Conservation (phyloP, 2,113 vertebrate species). For the Laticauda colubrina region DNA sequence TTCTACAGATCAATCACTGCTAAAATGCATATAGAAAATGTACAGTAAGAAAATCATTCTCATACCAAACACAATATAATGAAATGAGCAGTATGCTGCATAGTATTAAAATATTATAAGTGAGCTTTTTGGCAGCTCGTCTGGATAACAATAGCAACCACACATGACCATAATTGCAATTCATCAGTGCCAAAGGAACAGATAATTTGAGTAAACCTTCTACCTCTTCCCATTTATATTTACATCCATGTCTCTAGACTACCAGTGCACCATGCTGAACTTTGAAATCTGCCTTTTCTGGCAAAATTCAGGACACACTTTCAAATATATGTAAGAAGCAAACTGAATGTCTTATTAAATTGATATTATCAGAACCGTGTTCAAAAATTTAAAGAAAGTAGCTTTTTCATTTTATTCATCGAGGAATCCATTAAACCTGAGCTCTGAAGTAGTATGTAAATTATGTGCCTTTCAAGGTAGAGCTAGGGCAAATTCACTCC, state of each 20-base stretch:
- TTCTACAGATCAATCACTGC: slow-evolving; percentile 37
- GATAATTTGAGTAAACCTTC: background rate
- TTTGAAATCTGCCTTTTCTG: slow-evolving; percentile 62
- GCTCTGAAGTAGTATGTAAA: slow-evolving; percentile 96
- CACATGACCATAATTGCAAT: slow-evolving; percentile 17
- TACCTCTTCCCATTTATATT: slow-evolving; percentile 41
- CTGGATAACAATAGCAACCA: background rate
- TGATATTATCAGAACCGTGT: slow-evolving; percentile 84
- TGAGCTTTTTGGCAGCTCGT: slow-evolving; percentile 30
- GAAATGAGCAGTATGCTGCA: background rate
- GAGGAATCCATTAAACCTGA: slow-evolving; percentile 93
- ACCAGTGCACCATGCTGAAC: slow-evolving; percentile 17
- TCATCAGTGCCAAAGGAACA: slow-evolving; percentile 13
- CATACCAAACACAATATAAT: background rate
- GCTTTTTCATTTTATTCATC: slow-evolving; percentile 96
- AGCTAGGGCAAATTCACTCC: slow-evolving; percentile 94
- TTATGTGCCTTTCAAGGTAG: slow-evolving; percentile 98
- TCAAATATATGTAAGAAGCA: slow-evolving; percentile 80
- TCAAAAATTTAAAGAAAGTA: slow-evolving; percentile 91
- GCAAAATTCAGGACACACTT: slow-evolving; percentile 69
- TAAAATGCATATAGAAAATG: slow-evolving; percentile 36
- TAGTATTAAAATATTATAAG: slow-evolving; percentile 30
- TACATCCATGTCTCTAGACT: slow-evolving; percentile 41
- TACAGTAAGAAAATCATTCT: slow-evolving; percentile 22
- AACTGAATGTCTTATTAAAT: slow-evolving; percentile 82